Conservation (phyloP, 2,888 invertebrate genomes). For the Gerosis bhagava region DNA sequence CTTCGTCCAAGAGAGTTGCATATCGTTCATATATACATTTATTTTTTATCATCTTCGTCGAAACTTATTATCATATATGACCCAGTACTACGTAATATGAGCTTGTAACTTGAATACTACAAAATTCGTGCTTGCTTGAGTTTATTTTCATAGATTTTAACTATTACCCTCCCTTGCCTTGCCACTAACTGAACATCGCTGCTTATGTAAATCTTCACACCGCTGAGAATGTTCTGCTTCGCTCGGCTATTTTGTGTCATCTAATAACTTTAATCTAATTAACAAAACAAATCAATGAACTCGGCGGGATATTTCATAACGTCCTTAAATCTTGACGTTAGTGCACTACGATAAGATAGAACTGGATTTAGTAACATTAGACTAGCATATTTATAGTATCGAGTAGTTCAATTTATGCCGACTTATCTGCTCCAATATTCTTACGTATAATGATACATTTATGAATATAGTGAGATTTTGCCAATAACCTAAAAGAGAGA, state of each 20-base stretch:
- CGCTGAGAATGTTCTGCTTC: constrained; percentile 81
- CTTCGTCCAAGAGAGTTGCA: constrained; percentile 4
- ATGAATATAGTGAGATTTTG: too few relatives aligned
- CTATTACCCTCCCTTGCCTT: constrained; percentile 74
- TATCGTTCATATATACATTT: too few relatives aligned
- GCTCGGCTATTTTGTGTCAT: constrained; percentile 57
- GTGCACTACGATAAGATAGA: constrained; percentile 42
- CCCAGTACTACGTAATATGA: too few relatives aligned
- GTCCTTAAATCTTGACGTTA: constrained; percentile 40
- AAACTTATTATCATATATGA: too few relatives aligned
- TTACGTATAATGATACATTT: too few relatives aligned
- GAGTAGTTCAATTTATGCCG: constrained; percentile 51
- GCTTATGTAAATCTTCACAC: constrained; percentile 75
- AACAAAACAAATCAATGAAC: constrained; percentile 36
- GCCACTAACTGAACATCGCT: constrained; percentile 79
- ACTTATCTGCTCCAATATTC: constrained; percentile 69
- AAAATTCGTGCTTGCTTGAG: constrained; percentile 66
- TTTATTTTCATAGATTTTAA: constrained; percentile 46
- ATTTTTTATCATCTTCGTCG: too few relatives aligned
- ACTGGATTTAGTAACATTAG: constrained; percentile 42
- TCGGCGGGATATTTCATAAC: constrained; percentile 61
- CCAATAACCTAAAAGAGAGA: too few relatives aligned
- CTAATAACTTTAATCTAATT: constrained; percentile 16
- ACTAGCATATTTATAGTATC: constrained; percentile 41
- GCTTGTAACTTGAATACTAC: too few relatives aligned